Percentiles rank a stretch among this genome's conserved stretches.
phyloP scores from a whole-genome alignment of 2,888 invertebrate species.

The Ferdinandea cuprea region DNA sequence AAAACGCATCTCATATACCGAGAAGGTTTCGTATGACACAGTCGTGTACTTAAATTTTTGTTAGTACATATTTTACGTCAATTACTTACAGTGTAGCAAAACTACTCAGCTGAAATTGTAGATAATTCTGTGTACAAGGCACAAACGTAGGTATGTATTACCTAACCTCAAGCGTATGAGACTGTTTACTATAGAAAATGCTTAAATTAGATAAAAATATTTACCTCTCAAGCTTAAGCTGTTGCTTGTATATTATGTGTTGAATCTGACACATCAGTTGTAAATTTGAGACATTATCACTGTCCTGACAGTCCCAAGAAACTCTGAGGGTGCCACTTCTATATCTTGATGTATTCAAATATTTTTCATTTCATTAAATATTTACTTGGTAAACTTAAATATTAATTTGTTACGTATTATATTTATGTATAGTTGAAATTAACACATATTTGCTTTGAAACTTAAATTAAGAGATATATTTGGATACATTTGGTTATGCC shows the following conservation, averaged over 20 bases:
- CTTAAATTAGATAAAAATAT: constrained; percentile 58
- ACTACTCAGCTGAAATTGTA: neutral
- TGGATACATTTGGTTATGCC: neutral
- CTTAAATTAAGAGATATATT: neutral
- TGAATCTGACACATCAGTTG: constrained; percentile 57
- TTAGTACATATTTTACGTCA: constrained; percentile 27
- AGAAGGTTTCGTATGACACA: too few species aligned
- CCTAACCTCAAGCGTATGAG: constrained; percentile 41
- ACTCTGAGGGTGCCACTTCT: constrained; percentile 42
- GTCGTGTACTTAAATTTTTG: too few species aligned
- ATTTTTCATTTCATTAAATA: constrained; percentile 8
- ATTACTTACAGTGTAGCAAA: constrained; percentile 14
- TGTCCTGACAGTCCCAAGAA: constrained; percentile 33
- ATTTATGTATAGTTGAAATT: neutral
- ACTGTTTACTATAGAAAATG: constrained; percentile 11
- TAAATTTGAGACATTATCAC: constrained; percentile 59
- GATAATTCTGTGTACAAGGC: too few species aligned
- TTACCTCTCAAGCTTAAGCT: constrained; percentile 50
- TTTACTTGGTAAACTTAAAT: constrained; percentile 25
- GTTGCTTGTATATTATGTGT: constrained; percentile 56
- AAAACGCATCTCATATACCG: too few species aligned
- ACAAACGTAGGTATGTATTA: constrained; percentile 20
- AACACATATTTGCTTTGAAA: neutral
- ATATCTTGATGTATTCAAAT: constrained; percentile 34
- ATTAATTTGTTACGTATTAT: neutral